Percentiles rank a stretch among this genome's conserved stretches.
Evolutionary conservation across 1,140 invertebrate species (phyloP).

Genomic region (Brachionus asplanchnoidis): DNA sequence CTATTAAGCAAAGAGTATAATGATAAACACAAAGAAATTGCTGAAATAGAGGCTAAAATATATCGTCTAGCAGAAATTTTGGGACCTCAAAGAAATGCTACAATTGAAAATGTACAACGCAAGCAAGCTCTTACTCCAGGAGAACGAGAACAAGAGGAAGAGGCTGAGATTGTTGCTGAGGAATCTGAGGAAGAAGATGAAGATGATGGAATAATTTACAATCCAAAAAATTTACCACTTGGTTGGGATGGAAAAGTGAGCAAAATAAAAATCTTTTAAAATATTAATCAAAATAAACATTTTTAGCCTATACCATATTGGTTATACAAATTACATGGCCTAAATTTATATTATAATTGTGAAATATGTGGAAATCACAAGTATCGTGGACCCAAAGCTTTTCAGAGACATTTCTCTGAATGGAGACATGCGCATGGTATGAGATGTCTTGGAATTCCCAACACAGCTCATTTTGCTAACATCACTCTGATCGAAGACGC

Average conservation of each 20-base stretch:
- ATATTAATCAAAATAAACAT: slow-evolving; percentile 18
- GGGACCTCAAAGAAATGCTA: slow-evolving; percentile 73
- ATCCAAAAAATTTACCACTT: slow-evolving; percentile 96
- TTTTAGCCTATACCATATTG: slow-evolving; percentile 87
- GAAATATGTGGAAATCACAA: slow-evolving; percentile 99
- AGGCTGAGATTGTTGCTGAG: slow-evolving; percentile 70
- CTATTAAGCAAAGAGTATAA: slow-evolving; percentile 49
- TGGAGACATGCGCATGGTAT: slow-evolving; percentile 99
- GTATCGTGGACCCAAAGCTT: slow-evolving; percentile 99
- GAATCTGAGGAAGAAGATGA: slow-evolving; percentile 65
- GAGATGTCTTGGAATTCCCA: slow-evolving; percentile 95
- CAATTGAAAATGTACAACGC: slow-evolving; percentile 94
- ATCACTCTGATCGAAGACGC: slow-evolving; percentile 99
- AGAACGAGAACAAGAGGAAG: slow-evolving; percentile 64
- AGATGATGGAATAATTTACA: slow-evolving; percentile 90
- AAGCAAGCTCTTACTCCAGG: slow-evolving; percentile 94
- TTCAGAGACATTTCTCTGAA: slow-evolving; percentile 97
- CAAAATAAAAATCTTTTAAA: slow-evolving; percentile 52
- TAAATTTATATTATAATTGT: slow-evolving; percentile 97
- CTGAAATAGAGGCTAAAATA: slow-evolving; percentile 77
- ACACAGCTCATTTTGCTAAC: slow-evolving; percentile 99
- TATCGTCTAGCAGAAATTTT: slow-evolving; percentile 72
- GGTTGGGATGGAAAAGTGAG: slow-evolving; percentile 92
- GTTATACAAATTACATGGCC: slow-evolving; percentile 96
- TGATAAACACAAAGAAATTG: slow-evolving; percentile 62